A percentile compares a stretch with the other conserved stretches of the same genome.
These are phyloP conservation scores for Eupristina koningsbergeri DNA, from an alignment of 1,140 invertebrate species.

Conservation along the genomic window DNA sequence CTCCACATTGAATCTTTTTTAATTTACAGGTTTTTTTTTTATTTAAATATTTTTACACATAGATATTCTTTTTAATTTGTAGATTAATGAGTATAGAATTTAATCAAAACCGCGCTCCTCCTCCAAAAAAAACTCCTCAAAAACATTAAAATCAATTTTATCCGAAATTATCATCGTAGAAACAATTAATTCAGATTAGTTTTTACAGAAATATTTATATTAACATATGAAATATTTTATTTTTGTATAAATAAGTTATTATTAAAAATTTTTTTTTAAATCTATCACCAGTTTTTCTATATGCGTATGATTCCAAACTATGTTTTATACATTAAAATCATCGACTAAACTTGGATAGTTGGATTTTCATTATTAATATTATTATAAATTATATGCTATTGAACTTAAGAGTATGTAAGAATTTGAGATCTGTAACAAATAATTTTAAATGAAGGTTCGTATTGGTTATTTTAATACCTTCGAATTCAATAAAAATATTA, in stretches of 20 bases:
- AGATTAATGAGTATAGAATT: neutral
- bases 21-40: constrained; percentile 40
- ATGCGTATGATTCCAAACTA: neutral
- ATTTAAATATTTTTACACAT: constrained; percentile 54
- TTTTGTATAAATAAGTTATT: constrained; percentile 6
- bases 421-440: neutral
- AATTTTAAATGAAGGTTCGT: neutral
- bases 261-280: neutral
- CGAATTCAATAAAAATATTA: neutral
- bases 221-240: neutral
- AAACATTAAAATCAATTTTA: neutral
- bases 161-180: constrained; percentile 48
- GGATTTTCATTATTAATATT: neutral
- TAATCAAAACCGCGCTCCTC: neutral
- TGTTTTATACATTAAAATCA: constrained; percentile 11
- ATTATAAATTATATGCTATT: constrained; percentile 6
- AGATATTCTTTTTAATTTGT: neutral
- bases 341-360: neutral
- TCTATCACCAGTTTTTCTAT: neutral
- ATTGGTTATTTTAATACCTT: neutral
- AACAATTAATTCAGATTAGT: constrained; percentile 46
- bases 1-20: neutral
- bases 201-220: neutral
- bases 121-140: no score
- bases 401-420: neutral